phyloP scores from a whole-genome alignment of 2,113 vertebrate genomes.

The Spilogale gracilis region DNA sequence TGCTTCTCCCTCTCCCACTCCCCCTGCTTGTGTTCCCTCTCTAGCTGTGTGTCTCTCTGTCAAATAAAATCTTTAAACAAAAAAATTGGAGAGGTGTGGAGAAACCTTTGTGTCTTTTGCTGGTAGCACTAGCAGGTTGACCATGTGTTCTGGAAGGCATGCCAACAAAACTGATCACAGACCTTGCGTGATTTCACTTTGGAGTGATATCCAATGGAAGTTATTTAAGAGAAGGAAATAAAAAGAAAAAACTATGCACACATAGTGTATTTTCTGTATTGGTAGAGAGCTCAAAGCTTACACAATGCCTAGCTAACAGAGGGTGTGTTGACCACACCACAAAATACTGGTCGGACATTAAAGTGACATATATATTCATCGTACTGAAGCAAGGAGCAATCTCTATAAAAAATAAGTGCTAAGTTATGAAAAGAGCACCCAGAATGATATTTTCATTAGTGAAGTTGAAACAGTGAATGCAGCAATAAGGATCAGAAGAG shows the following conservation, averaged over 20 bases:
- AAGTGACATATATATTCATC: neutral
- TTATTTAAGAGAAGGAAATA: neutral
- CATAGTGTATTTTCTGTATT: neutral
- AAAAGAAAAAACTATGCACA: neutral
- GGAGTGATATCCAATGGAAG: neutral
- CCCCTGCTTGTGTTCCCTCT: no score
- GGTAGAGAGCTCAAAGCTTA: neutral
- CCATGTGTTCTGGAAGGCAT: neutral
- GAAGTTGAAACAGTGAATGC: neutral
- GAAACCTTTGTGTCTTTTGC: neutral
- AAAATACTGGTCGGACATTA: neutral
- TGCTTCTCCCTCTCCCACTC: no score
- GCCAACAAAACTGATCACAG: no score
- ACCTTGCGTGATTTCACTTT: neutral
- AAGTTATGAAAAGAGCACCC: slow-evolving; percentile 17
- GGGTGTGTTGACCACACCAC: neutral
- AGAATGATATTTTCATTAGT: neutral
- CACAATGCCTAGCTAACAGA: neutral
- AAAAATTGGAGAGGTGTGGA: neutral
- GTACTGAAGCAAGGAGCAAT: neutral
- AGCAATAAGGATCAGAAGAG: neutral
- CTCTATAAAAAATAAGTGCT: slow-evolving; percentile 28
- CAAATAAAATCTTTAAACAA: no score
- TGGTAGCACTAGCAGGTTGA: neutral
- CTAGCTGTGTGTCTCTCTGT: no score